Conservation (phyloP, 2,888 invertebrate species). For the Venusia cambrica region DNA sequence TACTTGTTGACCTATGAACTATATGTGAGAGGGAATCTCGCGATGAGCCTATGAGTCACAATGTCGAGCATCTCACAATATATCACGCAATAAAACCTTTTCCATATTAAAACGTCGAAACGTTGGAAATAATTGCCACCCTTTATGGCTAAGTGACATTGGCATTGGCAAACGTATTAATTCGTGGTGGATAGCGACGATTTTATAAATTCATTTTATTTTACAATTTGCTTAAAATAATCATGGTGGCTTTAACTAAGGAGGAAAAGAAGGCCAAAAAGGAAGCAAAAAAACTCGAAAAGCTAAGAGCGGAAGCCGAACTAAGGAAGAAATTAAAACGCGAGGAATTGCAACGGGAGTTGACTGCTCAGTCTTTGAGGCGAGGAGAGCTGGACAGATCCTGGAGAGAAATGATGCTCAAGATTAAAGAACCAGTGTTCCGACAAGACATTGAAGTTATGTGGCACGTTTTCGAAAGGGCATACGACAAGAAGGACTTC, state of each 20-base stretch:
- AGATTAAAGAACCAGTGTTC: conserved; percentile 67
- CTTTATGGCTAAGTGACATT: conserved; percentile 11
- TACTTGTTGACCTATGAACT: conserved; percentile 4
- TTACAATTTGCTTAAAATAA: conserved; percentile 15
- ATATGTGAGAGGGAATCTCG: too few relatives aligned
- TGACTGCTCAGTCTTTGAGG: conserved; percentile 49
- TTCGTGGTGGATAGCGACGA: conserved; percentile 1
- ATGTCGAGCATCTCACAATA: conserved; percentile 2
- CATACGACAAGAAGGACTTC: conserved; percentile 81
- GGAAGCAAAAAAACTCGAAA: conserved; percentile 57
- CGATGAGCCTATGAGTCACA: conserved; percentile 3
- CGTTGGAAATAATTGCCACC: conserved; percentile 2
- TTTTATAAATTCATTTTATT: conserved; percentile 18
- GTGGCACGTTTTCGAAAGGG: conserved; percentile 76
- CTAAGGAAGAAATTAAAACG: conserved; percentile 49
- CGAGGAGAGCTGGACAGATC: conserved; percentile 54
- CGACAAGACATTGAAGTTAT: conserved; percentile 62
- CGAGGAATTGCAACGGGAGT: conserved; percentile 57
- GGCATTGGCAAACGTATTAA: conserved; percentile 10
- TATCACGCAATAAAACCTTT: conserved; percentile 6
- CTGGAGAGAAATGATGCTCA: conserved; percentile 62
- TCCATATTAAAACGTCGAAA: conserved; percentile 4
- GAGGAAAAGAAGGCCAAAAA: conserved; percentile 63
- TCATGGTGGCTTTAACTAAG: conserved; percentile 52
- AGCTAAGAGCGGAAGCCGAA: conserved; percentile 48